A percentile compares a stretch with the other conserved stretches of the same genome.
Conservation (phyloP, 2,113 vertebrate genomes). For the Lasiurus cinereus region DNA sequence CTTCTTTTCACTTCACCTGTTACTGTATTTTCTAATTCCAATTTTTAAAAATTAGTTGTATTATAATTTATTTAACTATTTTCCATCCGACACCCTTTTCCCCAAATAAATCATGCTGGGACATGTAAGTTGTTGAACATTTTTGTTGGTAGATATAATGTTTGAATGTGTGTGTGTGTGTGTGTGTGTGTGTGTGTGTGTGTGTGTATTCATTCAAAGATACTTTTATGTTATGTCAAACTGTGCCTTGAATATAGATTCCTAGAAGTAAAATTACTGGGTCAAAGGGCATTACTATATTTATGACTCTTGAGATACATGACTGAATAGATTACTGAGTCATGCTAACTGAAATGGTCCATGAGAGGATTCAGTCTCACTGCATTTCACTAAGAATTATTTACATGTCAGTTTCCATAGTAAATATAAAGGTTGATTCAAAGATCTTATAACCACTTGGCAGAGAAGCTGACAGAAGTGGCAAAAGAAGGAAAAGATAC, state of each 20-base stretch:
- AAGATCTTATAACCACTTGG: neutral
- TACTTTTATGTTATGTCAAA: neutral
- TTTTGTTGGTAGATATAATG: neutral
- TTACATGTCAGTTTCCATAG: constrained; percentile 11
- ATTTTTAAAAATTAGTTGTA: neutral
- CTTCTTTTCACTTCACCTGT: constrained; percentile 22
- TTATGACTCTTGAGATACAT: constrained; percentile 38
- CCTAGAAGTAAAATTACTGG: constrained; percentile 52
- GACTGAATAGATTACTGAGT: constrained; percentile 5
- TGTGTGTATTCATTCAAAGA: too few relatives aligned
- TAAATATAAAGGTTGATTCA: constrained; percentile 5
- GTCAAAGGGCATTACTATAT: constrained; percentile 17
- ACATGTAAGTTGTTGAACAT: neutral
- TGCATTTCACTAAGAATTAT: constrained; percentile 37
- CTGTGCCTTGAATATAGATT: constrained; percentile 46
- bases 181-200: too few relatives aligned
- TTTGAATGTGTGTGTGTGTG: neutral
- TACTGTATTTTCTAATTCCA: constrained; percentile 39
- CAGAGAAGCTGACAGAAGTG: neutral
- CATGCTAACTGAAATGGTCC: neutral
- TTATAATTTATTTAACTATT: neutral
- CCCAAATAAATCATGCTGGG: neutral
- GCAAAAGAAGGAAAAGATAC: constrained; percentile 7
- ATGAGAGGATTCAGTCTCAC: neutral
- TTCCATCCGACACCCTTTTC: neutral